phyloP scores from a whole-genome alignment of 2,888 invertebrate genomes.

The Aphodius granarius region DNA sequence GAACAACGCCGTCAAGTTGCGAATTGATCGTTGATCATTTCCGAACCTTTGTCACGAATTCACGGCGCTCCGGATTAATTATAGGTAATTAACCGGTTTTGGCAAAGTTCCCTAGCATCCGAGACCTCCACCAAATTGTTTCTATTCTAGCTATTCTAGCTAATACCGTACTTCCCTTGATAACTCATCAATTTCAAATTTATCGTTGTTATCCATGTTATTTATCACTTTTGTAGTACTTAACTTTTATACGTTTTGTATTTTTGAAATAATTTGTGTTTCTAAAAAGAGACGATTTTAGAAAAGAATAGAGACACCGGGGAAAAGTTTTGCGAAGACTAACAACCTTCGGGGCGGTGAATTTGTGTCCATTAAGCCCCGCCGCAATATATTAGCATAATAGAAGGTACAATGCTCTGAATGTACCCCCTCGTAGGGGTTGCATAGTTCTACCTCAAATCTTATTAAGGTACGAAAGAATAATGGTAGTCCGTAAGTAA shows the following conservation, averaged over 20 bases:
- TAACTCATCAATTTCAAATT: no score
- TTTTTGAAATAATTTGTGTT: no score
- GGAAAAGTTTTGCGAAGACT: constrained; percentile 13
- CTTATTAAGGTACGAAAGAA: constrained; percentile 26
- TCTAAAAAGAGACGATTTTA: not conserved
- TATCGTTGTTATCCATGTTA: no score
- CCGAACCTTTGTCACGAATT: not conserved
- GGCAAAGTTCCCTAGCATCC: not conserved
- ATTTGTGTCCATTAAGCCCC: constrained; percentile 22
- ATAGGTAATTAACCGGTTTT: not conserved
- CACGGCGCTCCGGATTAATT: not conserved
- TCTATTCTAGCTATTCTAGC: no score
- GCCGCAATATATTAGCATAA: constrained; percentile 23
- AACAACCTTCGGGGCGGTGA: constrained; percentile 3
- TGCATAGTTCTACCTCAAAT: constrained; percentile 23
- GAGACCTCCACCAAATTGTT: no score
- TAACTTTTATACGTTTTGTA: no score
- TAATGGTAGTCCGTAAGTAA: constrained; percentile 22
- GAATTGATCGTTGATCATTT: not conserved
- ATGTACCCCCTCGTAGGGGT: not conserved
- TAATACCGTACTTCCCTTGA: no score
- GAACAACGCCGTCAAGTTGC: not conserved
- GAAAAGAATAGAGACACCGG: not conserved
- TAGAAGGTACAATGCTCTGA: constrained; percentile 18
- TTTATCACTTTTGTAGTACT: no score